Evolutionary conservation across 1,140 invertebrate genomes (phyloP).

Genomic region (Metaphire vulgaris): DNA sequence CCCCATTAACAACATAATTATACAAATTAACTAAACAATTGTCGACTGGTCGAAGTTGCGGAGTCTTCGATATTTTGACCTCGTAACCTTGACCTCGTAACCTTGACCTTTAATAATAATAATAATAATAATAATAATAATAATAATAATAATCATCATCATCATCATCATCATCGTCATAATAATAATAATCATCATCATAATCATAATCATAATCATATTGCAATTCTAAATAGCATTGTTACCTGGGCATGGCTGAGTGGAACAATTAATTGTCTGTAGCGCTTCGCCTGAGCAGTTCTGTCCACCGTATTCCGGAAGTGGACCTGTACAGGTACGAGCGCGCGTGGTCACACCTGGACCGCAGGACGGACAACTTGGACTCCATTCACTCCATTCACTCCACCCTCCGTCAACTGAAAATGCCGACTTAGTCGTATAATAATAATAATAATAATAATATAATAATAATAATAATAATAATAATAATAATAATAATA

Average conservation of each 20-base stretch:
- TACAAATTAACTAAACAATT: too few species aligned
- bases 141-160: too few species aligned
- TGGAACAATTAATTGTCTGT: not conserved
- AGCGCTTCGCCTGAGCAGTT: slow-evolving; percentile 32
- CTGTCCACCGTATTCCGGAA: slow-evolving; percentile 37
- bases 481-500: not conserved
- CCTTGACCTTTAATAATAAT: too few species aligned
- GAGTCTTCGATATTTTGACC: too few species aligned
- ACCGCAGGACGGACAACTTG: slow-evolving; percentile 81
- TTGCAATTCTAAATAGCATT: not conserved
- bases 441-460: not conserved
- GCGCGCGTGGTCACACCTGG: slow-evolving; percentile 70
- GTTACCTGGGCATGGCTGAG: slow-evolving; percentile 17
- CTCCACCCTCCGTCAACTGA: slow-evolving; percentile 42
- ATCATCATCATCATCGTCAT: too few species aligned
- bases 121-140: too few species aligned
- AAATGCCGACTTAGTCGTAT: not conserved
- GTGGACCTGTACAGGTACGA: slow-evolving; percentile 35
- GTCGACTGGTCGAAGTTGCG: too few species aligned
- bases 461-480: not conserved
- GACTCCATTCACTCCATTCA: slow-evolving; percentile 69
- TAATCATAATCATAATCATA: too few species aligned
- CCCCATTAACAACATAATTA: too few species aligned
- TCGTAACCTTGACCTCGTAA: too few species aligned
- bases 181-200: too few species aligned